Conservation (phyloP, 2,888 invertebrate species). For the Saturnia japonica region DNA sequence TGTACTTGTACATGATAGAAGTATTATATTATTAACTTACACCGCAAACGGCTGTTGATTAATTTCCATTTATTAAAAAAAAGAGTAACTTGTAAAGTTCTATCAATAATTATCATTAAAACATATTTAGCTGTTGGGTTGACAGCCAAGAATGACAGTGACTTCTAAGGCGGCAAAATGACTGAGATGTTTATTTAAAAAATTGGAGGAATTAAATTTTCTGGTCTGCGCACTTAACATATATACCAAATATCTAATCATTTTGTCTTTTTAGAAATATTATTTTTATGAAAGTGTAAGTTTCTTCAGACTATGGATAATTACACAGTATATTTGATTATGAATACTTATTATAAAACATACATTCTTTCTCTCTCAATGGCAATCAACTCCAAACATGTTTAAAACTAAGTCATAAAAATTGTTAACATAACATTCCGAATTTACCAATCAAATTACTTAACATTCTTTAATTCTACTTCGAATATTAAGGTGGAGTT, state of each 20-base stretch:
- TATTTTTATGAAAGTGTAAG: background rate
- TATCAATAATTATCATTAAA: background rate
- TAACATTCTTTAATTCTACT: slow-evolving; percentile 92
- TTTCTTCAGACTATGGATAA: background rate
- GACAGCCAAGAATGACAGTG: background rate
- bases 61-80: background rate
- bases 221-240: background rate
- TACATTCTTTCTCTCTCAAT: slow-evolving; percentile 37
- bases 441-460: slow-evolving; percentile 63
- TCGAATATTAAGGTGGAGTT: slow-evolving; percentile 94
- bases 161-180: background rate
- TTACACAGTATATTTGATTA: background rate
- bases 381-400: slow-evolving; percentile 44
- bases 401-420: slow-evolving; percentile 29
- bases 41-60: background rate
- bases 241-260: background rate
- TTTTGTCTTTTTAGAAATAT: background rate
- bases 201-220: background rate
- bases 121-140: background rate
- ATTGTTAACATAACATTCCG: background rate
- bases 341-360: slow-evolving; percentile 6
- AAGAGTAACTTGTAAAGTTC: background rate
- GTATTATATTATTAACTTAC: background rate
- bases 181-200: background rate
- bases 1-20: background rate